Conservation (phyloP, 2,797 vertebrate species). For the Rhinichthys osculus region DNA sequence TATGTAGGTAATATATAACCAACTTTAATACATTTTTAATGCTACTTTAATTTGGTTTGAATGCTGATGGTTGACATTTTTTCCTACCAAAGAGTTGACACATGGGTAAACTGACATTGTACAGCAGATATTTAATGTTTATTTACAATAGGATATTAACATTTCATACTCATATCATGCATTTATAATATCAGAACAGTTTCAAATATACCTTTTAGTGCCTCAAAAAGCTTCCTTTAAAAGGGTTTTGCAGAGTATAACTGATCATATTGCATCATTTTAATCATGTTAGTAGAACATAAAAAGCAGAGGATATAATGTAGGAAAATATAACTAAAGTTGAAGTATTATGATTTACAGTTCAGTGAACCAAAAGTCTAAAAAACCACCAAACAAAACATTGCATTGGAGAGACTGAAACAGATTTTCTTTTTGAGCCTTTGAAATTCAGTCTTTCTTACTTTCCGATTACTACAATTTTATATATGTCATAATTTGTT, state of each 20-base stretch:
- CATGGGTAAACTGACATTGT: neutral
- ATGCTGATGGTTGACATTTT: neutral
- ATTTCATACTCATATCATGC: constrained; percentile 74
- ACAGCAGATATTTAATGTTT: constrained; percentile 69
- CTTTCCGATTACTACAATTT: neutral
- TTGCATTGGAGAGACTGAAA: constrained; percentile 49
- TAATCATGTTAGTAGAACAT: constrained; percentile 78
- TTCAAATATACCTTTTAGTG: constrained; percentile 79
- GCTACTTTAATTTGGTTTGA: neutral
- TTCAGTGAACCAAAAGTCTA: constrained; percentile 34
- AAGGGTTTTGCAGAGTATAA: constrained; percentile 64
- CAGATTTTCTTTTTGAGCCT: constrained; percentile 18
- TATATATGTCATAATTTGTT: neutral
- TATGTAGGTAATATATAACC: neutral
- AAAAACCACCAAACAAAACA: constrained; percentile 40
- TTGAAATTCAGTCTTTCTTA: neutral
- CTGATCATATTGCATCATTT: constrained; percentile 69
- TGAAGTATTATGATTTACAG: constrained; percentile 69
- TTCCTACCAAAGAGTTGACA: neutral
- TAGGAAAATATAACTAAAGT: constrained; percentile 73
- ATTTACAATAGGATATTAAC: constrained; percentile 82
- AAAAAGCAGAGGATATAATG: constrained; percentile 73
- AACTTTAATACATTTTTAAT: neutral
- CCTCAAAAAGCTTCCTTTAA: constrained; percentile 68
- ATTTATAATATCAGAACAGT: constrained; percentile 64